Evolutionary conservation across 1,140 invertebrate species (phyloP), one percentile per base, ranked within the genome.

Genomic region (Meloidogyne exigua): DNA sequence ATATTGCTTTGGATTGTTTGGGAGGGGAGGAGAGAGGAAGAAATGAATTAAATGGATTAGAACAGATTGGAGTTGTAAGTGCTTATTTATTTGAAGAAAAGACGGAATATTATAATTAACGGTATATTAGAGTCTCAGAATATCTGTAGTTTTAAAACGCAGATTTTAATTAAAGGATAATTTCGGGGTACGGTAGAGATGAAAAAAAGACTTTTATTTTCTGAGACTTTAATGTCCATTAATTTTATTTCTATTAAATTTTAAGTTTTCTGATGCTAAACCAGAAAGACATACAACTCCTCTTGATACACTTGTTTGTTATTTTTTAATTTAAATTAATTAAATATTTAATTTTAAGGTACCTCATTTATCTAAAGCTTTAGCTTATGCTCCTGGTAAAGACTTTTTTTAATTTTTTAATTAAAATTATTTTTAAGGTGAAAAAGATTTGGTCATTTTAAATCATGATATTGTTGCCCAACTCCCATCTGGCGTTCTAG

Each of bases 401-500:
- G 1, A 1, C 7, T 15, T 7, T 44, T 44, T 44, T 57, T 57
- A 57, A n/a, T 9, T 18, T 18, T 49, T n/a, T 9, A 57, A 57
- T n/a, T n/a, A 57, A 57, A 57, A n/a, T n/a, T n/a, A n/a, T 9
- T n/a, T 57, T 5, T 5, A 91, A 77, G 90, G 92, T 42, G 97
- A 99, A 89, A 91, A 95, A 0, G 97, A 99, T 90, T 88, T 99
- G 79, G 92, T 99, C 0, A 92, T 99, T 57, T 89, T 99, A 77
- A 91, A 95, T 18, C 96, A 99, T 88, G 93, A 98, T 80, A 90
- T 99, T 62, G 92, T 92, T 18, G 93, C 98, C 77, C 90, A 92
- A 65, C 96, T 95, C 94, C 92, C 94, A 1, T 93, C 96, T 86
- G 92, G 92, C 13, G 91, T 90, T 63, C 78, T 81, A 69, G 87